A percentile compares a stretch with the other conserved stretches of the same genome.
phyloP scores from a whole-genome alignment of 2,888 invertebrate species.

The Pammene fasciana region DNA sequence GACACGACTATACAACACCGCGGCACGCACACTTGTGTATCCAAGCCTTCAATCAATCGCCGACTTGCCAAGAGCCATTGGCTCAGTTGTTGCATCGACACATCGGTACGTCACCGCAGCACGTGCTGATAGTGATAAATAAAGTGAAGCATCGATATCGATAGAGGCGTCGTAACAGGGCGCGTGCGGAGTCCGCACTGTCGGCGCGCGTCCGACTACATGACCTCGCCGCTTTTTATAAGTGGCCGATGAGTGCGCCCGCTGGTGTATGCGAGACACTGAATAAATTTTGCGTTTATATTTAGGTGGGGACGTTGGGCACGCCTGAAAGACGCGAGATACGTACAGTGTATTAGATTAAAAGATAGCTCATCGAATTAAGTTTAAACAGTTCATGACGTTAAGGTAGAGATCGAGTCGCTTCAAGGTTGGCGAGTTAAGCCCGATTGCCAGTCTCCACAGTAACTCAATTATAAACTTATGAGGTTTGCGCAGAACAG shows the following conservation, averaged over 20 bases:
- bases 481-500: slow-evolving; percentile 17
- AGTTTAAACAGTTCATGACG: slow-evolving; percentile 2
- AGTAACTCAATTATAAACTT: slow-evolving; percentile 53
- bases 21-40: slow-evolving; percentile 72
- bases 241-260: slow-evolving; percentile 78
- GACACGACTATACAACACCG: slow-evolving; percentile 72
- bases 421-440: slow-evolving; percentile 48
- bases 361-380: slow-evolving; percentile 6
- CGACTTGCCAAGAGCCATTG: slow-evolving; percentile 78
- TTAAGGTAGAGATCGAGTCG: slow-evolving; percentile 10
- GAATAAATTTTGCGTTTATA: slow-evolving; percentile 71
- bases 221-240: slow-evolving; percentile 82
- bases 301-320: slow-evolving; percentile 67
- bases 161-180: slow-evolving; percentile 73
- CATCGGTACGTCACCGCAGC: slow-evolving; percentile 69
- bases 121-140: slow-evolving; percentile 71
- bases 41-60: slow-evolving; percentile 67
- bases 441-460: slow-evolving; percentile 30
- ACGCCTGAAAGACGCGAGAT: slow-evolving; percentile 51
- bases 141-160: slow-evolving; percentile 72
- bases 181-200: slow-evolving; percentile 79
- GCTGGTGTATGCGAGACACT: slow-evolving; percentile 69
- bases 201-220: slow-evolving; percentile 63
- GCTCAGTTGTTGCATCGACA: slow-evolving; percentile 72
- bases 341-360: slow-evolving; percentile 42